Evolutionary conservation across 2,797 vertebrate species (phyloP).

Genomic region (Ptychadena robeensis): DNA sequence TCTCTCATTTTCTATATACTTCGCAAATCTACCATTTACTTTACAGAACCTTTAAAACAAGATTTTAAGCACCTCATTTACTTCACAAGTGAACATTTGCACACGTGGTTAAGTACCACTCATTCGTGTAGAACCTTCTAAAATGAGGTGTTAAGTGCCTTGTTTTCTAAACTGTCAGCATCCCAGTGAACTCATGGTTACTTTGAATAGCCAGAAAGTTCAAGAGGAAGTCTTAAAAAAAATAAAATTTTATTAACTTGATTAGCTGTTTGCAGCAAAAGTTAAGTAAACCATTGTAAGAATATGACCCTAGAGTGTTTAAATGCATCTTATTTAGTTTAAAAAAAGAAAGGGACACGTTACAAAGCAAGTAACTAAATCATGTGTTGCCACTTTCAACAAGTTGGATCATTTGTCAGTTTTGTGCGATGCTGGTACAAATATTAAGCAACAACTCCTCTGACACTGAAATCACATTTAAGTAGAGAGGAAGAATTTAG

Average conservation of each 20-base stretch:
- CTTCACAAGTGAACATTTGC: too few species aligned
- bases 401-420: not conserved
- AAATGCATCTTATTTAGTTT: not conserved
- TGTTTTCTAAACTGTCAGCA: not conserved
- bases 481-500: not conserved
- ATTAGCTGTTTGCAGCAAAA: not conserved
- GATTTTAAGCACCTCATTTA: too few species aligned
- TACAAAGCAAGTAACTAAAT: not conserved
- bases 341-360: not conserved
- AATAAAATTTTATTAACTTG: not conserved
- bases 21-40: too few species aligned
- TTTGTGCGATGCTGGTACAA: conserved; percentile 1
- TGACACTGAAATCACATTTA: not conserved
- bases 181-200: not conserved
- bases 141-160: not conserved
- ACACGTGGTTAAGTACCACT: too few species aligned
- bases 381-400: not conserved
- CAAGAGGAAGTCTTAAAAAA: not conserved
- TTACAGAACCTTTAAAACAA: too few species aligned
- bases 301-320: not conserved
- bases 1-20: too few species aligned
- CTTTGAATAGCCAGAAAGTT: not conserved
- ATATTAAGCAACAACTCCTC: not conserved
- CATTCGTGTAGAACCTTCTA: not conserved
- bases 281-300: not conserved